Conservation (phyloP, 2,797 vertebrate genomes). For the Galaxias olidus region DNA sequence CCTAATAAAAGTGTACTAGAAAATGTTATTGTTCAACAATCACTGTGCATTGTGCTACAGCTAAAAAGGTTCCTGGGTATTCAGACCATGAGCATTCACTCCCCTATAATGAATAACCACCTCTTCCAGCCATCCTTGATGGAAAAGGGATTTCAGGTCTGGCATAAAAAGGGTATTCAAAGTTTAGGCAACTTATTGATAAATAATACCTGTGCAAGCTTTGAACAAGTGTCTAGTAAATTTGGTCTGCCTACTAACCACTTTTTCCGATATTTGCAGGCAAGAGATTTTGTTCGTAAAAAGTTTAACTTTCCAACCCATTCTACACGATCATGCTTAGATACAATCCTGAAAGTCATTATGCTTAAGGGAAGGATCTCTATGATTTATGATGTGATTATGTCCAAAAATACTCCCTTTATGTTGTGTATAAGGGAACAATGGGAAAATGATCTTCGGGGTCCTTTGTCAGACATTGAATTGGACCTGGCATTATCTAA, state of each 20-base stretch:
- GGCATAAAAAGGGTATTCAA: not conserved
- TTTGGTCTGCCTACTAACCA: not conserved
- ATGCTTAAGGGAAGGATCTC: not conserved
- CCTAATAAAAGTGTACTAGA: too few species aligned
- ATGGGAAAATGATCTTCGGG: not conserved
- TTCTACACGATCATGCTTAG: not conserved
- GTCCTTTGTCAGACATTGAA: not conserved
- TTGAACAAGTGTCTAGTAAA: not conserved
- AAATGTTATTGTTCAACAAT: not conserved
- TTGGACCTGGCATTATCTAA: not conserved
- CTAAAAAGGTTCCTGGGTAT: conserved; percentile 11
- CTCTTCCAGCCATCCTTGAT: not conserved
- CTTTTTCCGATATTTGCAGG: not conserved
- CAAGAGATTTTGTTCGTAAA: not conserved
- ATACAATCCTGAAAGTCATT: not conserved
- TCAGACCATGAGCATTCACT: not conserved
- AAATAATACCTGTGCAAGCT: not conserved
- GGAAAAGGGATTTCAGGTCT: not conserved
- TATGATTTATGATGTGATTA: not conserved
- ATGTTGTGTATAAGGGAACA: not conserved
- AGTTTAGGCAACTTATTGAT: not conserved
- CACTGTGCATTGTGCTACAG: not conserved
- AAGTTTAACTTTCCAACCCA: conserved; percentile 4
- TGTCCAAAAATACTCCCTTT: not conserved
- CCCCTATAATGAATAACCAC: conserved; percentile 2